Conservation (phyloP, 2,113 vertebrate genomes). For the Mus pahari region DNA sequence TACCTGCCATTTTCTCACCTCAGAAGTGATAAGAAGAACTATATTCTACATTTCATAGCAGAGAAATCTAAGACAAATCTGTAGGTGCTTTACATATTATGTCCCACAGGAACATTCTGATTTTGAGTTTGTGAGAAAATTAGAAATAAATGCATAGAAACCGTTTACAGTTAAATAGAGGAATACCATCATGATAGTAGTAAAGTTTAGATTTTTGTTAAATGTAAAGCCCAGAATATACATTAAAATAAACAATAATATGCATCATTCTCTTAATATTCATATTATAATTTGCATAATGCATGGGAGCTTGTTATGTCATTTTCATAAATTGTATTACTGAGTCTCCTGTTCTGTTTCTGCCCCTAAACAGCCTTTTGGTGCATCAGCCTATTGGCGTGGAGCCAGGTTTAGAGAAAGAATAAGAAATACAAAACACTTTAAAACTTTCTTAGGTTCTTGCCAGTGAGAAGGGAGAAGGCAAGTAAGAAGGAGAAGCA, state of each 20-base stretch:
- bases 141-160: background rate
- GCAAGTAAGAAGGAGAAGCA: background rate
- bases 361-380: too few species aligned
- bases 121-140: background rate
- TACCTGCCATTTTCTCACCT: conserved; percentile 41
- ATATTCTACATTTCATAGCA: background rate
- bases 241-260: background rate
- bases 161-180: background rate
- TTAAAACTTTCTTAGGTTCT: background rate
- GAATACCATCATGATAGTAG: background rate
- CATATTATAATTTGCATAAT: background rate
- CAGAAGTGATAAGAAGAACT: background rate
- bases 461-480: background rate
- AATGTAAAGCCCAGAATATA: background rate
- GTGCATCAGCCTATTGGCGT: background rate
- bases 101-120: background rate
- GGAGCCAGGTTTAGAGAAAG: background rate
- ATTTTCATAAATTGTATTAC: background rate
- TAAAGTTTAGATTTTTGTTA: background rate
- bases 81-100: background rate
- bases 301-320: background rate
- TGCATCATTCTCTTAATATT: background rate
- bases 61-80: background rate
- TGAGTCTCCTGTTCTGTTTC: background rate
- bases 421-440: background rate